Conservation (phyloP, 2,113 vertebrate genomes). For the Cryptomyrus ogoouensis region DNA sequence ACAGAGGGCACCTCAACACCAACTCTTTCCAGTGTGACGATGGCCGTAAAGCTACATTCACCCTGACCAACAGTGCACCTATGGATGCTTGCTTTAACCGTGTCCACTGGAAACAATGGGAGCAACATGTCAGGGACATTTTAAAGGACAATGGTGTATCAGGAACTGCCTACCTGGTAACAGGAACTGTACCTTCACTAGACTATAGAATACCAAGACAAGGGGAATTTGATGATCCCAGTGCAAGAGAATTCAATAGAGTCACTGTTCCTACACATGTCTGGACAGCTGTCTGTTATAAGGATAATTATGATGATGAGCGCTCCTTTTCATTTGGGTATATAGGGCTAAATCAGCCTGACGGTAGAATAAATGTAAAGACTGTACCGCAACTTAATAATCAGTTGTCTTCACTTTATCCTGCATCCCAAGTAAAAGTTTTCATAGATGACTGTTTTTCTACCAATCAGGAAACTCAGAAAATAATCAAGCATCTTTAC, state of each 20-base stretch:
- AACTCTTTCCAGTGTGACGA: no score
- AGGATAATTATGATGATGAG: background rate
- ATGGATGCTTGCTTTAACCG: no score
- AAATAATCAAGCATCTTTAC: background rate
- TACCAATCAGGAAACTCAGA: background rate
- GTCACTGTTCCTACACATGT: conserved; percentile 28
- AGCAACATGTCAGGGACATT: no score
- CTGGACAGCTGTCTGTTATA: conserved; percentile 39
- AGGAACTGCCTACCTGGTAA: no score
- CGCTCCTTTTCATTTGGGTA: conserved; percentile 33
- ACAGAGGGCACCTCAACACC: no score
- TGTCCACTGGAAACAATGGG: no score
- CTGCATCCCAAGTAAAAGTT: background rate
- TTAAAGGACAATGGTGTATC: no score
- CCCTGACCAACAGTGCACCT: no score
- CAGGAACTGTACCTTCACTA: no score
- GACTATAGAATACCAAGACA: no score
- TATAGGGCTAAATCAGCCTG: conserved; percentile 20
- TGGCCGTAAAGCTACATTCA: no score
- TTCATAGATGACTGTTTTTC: background rate
- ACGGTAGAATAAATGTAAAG: background rate
- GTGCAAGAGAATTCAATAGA: background rate
- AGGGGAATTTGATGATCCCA: no score
- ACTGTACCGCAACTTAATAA: background rate
- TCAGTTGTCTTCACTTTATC: background rate